Percentiles rank a stretch among this genome's conserved stretches.
phyloP scores from a whole-genome alignment of 1,140 invertebrate species.

The Drosophila biarmipes region DNA sequence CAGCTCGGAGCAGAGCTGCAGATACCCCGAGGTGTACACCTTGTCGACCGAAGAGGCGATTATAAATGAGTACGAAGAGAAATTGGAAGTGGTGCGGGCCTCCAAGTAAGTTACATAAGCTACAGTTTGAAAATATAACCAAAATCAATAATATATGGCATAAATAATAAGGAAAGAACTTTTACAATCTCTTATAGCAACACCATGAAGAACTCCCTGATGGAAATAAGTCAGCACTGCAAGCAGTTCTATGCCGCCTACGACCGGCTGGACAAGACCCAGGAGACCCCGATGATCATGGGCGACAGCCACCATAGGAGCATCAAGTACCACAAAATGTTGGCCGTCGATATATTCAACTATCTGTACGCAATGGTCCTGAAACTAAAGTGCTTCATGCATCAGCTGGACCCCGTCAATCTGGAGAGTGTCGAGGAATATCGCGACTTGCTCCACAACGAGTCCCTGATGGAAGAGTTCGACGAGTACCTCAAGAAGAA shows the following conservation, averaged over 20 bases:
- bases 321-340: slow-evolving; percentile 54
- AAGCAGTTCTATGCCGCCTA: slow-evolving; percentile 54
- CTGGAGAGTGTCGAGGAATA: slow-evolving; percentile 67
- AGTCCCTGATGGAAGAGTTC: slow-evolving; percentile 49
- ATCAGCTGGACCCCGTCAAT: slow-evolving; percentile 65
- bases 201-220: slow-evolving; percentile 29
- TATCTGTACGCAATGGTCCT: slow-evolving; percentile 54
- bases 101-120: slow-evolving; percentile 45
- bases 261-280: slow-evolving; percentile 39
- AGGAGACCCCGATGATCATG: slow-evolving; percentile 58
- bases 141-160: too few relatives aligned
- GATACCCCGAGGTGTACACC: slow-evolving; percentile 67
- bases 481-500: slow-evolving; percentile 39
- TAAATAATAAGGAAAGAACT: too few relatives aligned
- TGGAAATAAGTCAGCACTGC: slow-evolving; percentile 40
- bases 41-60: slow-evolving; percentile 68
- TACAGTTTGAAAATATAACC: background rate
- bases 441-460: slow-evolving; percentile 47
- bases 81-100: slow-evolving; percentile 43
- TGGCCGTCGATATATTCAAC: slow-evolving; percentile 67
- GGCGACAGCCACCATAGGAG: slow-evolving; percentile 56
- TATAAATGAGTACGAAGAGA: slow-evolving; percentile 72
- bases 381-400: slow-evolving; percentile 64
- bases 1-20: slow-evolving; percentile 56
- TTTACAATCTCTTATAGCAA: too few relatives aligned